These are phyloP conservation scores for Sphenopsis melanotis DNA, from an alignment of 2,797 vertebrate species.

Conservation along the genomic window DNA sequence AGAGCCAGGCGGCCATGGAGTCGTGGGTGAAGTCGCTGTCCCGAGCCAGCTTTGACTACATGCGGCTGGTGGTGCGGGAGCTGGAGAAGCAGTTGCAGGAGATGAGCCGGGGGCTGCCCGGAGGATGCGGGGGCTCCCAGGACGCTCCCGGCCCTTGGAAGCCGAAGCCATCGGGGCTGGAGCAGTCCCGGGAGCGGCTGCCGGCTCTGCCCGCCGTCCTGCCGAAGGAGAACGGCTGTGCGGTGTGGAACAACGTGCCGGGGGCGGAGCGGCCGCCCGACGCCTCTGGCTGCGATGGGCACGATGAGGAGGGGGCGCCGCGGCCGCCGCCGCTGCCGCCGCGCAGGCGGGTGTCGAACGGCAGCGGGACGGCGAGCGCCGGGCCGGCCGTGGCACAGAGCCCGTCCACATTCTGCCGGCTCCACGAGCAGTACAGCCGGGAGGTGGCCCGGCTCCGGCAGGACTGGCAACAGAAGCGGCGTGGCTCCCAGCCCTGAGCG, in stretches of 20 bases:
- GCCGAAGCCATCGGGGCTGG: accelerated
- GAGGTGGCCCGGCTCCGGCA: conserved; percentile 82
- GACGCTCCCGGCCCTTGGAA: not conserved
- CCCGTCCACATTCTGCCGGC: conserved; percentile 78
- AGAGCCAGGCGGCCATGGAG: conserved; percentile 91
- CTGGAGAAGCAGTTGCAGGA: conserved; percentile 93
- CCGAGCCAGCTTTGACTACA: conserved; percentile 92
- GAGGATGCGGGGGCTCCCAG: not conserved
- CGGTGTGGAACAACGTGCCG: conserved; percentile 76
- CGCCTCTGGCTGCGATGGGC: not conserved
- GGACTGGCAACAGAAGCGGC: conserved; percentile 81
- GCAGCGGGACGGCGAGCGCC: not conserved
- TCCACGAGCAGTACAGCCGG: conserved; percentile 85
- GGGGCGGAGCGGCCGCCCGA: accelerated
- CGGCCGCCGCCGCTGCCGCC: conserved; percentile 80
- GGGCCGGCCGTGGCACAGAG: conserved; percentile 4
- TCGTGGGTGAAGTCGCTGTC: conserved; percentile 95
- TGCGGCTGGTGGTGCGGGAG: conserved; percentile 92
- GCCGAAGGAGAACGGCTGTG: conserved; percentile 80
- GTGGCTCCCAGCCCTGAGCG: conserved; percentile 12
- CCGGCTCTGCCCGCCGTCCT: not conserved
- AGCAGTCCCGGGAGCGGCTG: not conserved
- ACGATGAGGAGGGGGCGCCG: not conserved
- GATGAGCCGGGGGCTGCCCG: conserved; percentile 62
- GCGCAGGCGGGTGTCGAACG: conserved; percentile 52